phyloP scores from a whole-genome alignment of 2,888 invertebrate species.

The Cephus spinipes region DNA sequence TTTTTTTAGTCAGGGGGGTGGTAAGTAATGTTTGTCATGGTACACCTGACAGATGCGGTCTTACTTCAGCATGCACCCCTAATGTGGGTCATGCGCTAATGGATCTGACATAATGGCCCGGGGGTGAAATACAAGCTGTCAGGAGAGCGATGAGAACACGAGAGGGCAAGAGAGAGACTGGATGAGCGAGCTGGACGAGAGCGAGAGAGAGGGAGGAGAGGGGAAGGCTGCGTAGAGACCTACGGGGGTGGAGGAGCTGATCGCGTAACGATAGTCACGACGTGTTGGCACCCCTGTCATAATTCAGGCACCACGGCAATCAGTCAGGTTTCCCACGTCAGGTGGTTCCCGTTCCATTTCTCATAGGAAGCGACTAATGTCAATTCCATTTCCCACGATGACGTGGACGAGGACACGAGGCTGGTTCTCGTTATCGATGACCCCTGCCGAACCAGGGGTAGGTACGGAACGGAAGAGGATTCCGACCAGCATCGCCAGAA shows the following conservation, averaged over 20 bases:
- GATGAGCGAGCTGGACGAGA: background rate
- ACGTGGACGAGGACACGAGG: background rate
- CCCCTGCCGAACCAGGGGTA: background rate
- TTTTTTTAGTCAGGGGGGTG: background rate
- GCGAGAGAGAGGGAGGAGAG: background rate
- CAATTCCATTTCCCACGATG: conserved; percentile 23
- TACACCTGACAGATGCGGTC: conserved; percentile 1
- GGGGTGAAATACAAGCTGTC: background rate
- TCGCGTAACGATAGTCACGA: conserved; percentile 31
- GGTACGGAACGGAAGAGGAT: background rate
- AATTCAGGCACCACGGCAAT: conserved; percentile 26
- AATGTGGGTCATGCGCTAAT: conserved; percentile 28
- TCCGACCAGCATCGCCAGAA: background rate
- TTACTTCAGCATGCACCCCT: conserved; percentile 1
- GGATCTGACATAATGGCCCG: conserved; percentile 16
- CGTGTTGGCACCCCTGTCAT: conserved; percentile 26
- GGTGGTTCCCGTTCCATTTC: conserved; percentile 9
- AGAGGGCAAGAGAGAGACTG: conserved; percentile 11
- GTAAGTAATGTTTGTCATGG: background rate
- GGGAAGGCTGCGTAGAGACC: background rate
- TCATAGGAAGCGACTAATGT: conserved; percentile 12
- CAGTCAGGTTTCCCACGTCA: conserved; percentile 28
- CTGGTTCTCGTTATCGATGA: background rate
- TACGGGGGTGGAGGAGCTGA: conserved; percentile 9
- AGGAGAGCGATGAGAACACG: background rate